Evolutionary conservation across 2,888 invertebrate genomes (phyloP).

Genomic region (Polyommatus iphigenia): DNA sequence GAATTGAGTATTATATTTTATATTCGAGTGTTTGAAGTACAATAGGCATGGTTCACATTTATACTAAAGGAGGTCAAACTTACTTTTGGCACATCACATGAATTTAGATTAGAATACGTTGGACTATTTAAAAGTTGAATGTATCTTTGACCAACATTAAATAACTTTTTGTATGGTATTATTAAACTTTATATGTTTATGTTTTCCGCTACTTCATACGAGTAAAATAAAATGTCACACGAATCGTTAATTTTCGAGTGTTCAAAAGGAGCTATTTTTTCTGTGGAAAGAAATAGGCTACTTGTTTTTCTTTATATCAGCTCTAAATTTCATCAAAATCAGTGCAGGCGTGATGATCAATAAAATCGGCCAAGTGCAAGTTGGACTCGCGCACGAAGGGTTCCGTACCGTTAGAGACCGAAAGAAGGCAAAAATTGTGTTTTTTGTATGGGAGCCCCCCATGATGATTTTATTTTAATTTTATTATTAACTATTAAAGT

Average conservation of each 20-base stretch:
- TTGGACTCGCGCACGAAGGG: too few relatives aligned
- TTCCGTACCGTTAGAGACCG: too few relatives aligned
- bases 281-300: too few relatives aligned
- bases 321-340: background rate
- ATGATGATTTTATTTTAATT: too few relatives aligned
- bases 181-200: background rate
- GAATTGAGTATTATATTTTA: constrained; percentile 16
- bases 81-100: constrained; percentile 11
- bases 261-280: too few relatives aligned
- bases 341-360: background rate
- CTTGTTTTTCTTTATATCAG: background rate
- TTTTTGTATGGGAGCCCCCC: too few relatives aligned
- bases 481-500: too few relatives aligned
- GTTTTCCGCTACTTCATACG: background rate
- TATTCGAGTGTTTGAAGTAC: constrained; percentile 2
- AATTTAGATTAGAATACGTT: constrained; percentile 13
- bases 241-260: too few relatives aligned
- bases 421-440: too few relatives aligned
- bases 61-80: background rate
- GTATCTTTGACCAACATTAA: background rate
- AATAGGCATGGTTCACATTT: background rate
- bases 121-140: background rate
- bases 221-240: background rate
- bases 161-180: background rate
- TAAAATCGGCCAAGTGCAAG: too few relatives aligned